phyloP scores from a whole-genome alignment of 2,888 invertebrate genomes.

The Branchipolynoe longqiensis region DNA sequence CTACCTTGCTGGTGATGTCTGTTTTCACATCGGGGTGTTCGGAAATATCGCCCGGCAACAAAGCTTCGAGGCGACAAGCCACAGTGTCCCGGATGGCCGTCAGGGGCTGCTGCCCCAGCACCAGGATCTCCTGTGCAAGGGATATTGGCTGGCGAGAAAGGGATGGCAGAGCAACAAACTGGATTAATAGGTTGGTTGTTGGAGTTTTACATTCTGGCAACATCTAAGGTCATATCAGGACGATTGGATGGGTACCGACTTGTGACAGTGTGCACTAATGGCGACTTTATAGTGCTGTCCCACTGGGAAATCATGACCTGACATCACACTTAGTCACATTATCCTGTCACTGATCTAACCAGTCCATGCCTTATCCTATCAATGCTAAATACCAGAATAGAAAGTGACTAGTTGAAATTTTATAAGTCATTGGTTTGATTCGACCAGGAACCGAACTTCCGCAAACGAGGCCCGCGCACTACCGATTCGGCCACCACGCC shows the following conservation, averaged over 20 bases:
- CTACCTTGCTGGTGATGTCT: slow-evolving; percentile 76
- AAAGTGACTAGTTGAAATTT: not conserved
- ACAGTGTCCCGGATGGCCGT: slow-evolving; percentile 89
- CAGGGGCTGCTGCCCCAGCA: slow-evolving; percentile 87
- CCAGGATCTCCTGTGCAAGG: slow-evolving; percentile 84
- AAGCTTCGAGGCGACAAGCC: slow-evolving; percentile 87
- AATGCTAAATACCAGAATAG: not conserved
- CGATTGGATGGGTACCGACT: not conserved
- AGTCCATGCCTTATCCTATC: no score
- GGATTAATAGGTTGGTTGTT: not conserved
- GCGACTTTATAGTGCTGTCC: no score
- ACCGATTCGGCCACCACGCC: no score
- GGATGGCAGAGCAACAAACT: slow-evolving; percentile 6
- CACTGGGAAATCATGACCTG: no score
- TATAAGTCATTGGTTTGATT: no score
- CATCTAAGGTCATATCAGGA: not conserved
- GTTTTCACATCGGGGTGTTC: slow-evolving; percentile 76
- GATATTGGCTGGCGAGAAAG: slow-evolving; percentile 64
- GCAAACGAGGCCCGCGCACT: no score
- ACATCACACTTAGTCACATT: no score
- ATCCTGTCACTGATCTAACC: no score
- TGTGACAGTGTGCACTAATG: no score
- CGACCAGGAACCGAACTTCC: no score
- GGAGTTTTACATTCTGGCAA: not conserved
- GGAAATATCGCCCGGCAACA: slow-evolving; percentile 82